phyloP scores from a whole-genome alignment of 2,113 vertebrate genomes.

The Carassius auratus region DNA sequence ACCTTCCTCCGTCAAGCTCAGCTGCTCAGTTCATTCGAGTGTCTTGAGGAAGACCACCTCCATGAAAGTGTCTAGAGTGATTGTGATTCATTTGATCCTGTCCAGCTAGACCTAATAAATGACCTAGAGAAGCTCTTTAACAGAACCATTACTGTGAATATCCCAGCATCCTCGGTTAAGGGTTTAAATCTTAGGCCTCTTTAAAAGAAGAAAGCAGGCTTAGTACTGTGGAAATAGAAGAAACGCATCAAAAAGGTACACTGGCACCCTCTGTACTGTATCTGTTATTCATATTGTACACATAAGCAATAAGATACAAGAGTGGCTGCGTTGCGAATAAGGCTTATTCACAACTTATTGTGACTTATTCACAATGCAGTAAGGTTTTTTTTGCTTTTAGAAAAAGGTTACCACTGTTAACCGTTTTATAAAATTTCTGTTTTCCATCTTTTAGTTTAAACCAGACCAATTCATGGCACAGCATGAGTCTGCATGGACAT shows the following conservation, averaged over 20 bases:
- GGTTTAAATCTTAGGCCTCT: conserved; percentile 11
- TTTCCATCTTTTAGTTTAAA: too few species aligned
- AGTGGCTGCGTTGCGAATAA: too few species aligned
- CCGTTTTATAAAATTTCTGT: too few species aligned
- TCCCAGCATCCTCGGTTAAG: background rate
- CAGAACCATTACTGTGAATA: background rate
- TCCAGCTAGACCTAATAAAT: background rate
- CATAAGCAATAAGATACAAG: too few species aligned
- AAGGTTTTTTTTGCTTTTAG: too few species aligned
- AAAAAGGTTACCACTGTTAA: too few species aligned
- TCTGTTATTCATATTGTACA: too few species aligned
- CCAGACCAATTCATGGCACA: too few species aligned
- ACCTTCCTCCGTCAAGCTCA: conserved; percentile 22
- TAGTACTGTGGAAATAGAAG: background rate
- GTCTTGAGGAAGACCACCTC: background rate
- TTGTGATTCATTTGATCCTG: conserved; percentile 16
- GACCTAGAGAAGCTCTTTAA: background rate
- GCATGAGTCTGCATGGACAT: too few species aligned
- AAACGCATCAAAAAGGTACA: background rate
- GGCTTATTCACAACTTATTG: too few species aligned
- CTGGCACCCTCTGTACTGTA: background rate
- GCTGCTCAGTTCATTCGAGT: background rate
- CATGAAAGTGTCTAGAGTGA: conserved; percentile 8
- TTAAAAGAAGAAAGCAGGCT: background rate
- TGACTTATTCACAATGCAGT: too few species aligned